These are phyloP conservation scores for Drosophila serrata DNA, from an alignment of 1,140 invertebrate genomes.

Conservation along the genomic window DNA sequence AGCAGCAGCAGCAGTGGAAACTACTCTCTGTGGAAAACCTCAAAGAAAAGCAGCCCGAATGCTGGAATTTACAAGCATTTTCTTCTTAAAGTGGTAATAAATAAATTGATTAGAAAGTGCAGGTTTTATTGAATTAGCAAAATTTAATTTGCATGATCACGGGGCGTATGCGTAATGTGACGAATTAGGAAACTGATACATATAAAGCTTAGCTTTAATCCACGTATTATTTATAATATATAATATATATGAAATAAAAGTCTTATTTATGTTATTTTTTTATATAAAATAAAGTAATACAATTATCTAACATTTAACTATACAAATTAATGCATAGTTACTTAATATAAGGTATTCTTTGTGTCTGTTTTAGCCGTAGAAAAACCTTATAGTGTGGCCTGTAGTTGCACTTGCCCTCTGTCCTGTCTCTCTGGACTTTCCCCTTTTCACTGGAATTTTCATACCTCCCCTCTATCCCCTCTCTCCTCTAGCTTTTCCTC, in stretches of 20 bases:
- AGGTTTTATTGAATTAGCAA: neutral
- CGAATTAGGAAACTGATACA: neutral
- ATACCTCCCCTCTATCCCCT: neutral
- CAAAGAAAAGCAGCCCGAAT: slow-evolving; percentile 35
- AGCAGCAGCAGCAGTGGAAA: slow-evolving; percentile 34
- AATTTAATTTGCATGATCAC: neutral
- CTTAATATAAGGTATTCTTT: neutral
- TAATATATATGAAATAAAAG: too few species aligned
- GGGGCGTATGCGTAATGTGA: neutral
- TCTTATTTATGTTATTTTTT: neutral
- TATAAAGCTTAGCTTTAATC: neutral
- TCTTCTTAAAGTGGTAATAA: neutral
- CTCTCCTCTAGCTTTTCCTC: neutral
- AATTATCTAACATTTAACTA: neutral
- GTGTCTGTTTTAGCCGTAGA: neutral
- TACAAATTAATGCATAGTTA: neutral
- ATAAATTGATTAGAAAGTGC: neutral
- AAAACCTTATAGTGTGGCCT: neutral
- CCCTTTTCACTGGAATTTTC: slow-evolving; percentile 4
- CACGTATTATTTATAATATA: too few species aligned
- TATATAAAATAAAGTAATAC: neutral
- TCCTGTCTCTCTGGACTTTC: neutral
- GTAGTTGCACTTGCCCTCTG: neutral
- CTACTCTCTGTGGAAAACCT: slow-evolving; percentile 11
- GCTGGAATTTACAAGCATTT: neutral